Evolutionary conservation across 2,888 invertebrate species (phyloP).

Genomic region (Lutraria lutraria): DNA sequence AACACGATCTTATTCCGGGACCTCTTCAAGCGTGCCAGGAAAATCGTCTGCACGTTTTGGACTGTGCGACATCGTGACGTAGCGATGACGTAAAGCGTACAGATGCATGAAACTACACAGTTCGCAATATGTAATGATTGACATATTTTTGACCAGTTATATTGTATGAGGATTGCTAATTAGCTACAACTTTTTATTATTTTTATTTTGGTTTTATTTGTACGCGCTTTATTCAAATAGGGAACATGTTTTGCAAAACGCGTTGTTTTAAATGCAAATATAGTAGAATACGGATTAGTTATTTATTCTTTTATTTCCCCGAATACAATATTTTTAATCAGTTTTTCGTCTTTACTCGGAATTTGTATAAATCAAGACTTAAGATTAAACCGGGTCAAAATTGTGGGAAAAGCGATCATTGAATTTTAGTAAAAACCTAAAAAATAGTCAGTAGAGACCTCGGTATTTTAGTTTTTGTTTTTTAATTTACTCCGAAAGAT

Average conservation of each 20-base stretch:
- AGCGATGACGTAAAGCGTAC: conserved; percentile 23
- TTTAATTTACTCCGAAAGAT: conserved; percentile 64
- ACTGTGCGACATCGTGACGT: conserved; percentile 31
- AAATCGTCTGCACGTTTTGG: conserved; percentile 27
- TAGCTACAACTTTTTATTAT: background rate
- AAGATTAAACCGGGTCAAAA: conserved; percentile 4
- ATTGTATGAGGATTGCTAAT: background rate
- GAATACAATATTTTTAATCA: background rate
- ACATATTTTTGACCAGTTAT: conserved; percentile 12
- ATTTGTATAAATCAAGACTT: background rate
- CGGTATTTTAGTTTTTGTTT: conserved; percentile 18
- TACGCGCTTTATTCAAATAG: background rate
- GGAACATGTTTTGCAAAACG: background rate
- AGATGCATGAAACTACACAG: conserved; percentile 1
- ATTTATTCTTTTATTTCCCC: background rate
- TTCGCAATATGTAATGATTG: conserved; percentile 8
- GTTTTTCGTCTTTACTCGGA: background rate
- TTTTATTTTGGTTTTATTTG: background rate
- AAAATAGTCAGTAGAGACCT: background rate
- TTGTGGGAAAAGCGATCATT: background rate
- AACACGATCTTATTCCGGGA: conserved; percentile 22
- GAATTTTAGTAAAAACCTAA: background rate
- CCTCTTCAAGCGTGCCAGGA: conserved; percentile 27
- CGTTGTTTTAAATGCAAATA: background rate
- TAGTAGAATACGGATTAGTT: background rate